Evolutionary conservation across 2,113 vertebrate genomes (phyloP), one percentile per base, ranked within the genome.

Genomic region (Halcyon malimbica): DNA sequence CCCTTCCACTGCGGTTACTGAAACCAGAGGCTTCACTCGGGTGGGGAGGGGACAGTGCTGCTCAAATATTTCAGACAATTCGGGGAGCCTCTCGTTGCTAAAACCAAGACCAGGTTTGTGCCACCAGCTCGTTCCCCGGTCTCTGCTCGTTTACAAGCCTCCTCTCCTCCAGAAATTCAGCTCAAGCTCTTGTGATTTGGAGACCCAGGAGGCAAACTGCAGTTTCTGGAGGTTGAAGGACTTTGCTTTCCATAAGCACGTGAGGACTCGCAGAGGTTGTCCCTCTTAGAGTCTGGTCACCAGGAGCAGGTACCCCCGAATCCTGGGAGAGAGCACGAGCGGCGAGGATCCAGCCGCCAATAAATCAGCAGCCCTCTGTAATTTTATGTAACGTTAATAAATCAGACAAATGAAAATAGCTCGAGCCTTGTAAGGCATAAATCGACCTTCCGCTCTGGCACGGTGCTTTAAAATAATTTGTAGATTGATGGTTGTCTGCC

Each of bases 351-450:
- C 91, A 11, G 82, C 63, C 33, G 11, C 29, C 24, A 21, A 29
- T 87, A 94, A 92, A 95, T 95, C 93, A 90, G 69, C 25, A 13
- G 65, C 83, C 56, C 86, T 20, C 87, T 6, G 80, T 92, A 83
- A 92, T 89, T 96, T 92, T 89, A 74, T 89, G 87, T 71, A 87
- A 89, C 14, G 13, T 90, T 86, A 85, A 93, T 96, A 97, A 95
- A 97, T 89, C 95, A 91, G 89, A 70, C 84, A 96, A 89, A 95
- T 96, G 91, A 96, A 96, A 97, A 96, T 91, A 95, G 96, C 91
- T 87, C 25, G 15, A 76, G 93, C 87, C 87, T 84, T 44, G 91
- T 64, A 75, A 68, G 74, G 77, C 69, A 13, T 95, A 89, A 94
- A 95, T 96, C 94, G 95, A 33, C 79, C 86, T 35, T 9, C 88